Evolutionary conservation across 1,140 invertebrate genomes (phyloP), one percentile per base, ranked within the genome.

Genomic region (Penaeus indicus): DNA sequence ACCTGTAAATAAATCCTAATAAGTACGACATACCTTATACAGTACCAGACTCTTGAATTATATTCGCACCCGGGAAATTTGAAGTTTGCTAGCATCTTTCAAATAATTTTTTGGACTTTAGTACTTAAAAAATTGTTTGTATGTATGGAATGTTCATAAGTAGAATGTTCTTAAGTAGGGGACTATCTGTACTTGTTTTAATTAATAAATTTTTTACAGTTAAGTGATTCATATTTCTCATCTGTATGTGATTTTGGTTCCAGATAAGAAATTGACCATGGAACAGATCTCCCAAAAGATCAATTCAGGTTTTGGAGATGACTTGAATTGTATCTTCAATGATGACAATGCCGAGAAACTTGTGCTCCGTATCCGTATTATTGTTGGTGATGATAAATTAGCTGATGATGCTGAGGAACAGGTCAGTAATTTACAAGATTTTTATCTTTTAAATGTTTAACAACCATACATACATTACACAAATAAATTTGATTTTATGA

Each of bases 281-380:
- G 99, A 99, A 94, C 98, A 99, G 92, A 99, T 99, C 91, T 98
- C 98, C 2, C 98, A 99, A 93, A 99, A 99, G 93, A 99, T 99
- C 78, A 99, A 99, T 92, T 97, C 97, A 89, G 98, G 98, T 38
- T 99, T 99, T 93, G 99, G 99, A 88, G 98, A 99, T 93, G 99
- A 99, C 94, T 94, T 99, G 54, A 99, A 99, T 92, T 99, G 98
- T 92, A 99, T 99, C 63, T 99, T 99, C 93, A 99, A 99, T 93
- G 99, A 99, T 93, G 99, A 99, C 92, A 99, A 99, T 93, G 98
- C 99, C 3, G 99, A 99, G 92, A 99, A 99, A 93, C 94, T 99
- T 38, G 98, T 99, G 0, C 93, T 99, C 21, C 96, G 99, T 91
- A 99, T 99, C 86, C 95, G 99, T 91, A 99, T 99, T 82, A 99